Conservation (phyloP, 2,888 invertebrate genomes). For the Tuberolachnus salignus region DNA sequence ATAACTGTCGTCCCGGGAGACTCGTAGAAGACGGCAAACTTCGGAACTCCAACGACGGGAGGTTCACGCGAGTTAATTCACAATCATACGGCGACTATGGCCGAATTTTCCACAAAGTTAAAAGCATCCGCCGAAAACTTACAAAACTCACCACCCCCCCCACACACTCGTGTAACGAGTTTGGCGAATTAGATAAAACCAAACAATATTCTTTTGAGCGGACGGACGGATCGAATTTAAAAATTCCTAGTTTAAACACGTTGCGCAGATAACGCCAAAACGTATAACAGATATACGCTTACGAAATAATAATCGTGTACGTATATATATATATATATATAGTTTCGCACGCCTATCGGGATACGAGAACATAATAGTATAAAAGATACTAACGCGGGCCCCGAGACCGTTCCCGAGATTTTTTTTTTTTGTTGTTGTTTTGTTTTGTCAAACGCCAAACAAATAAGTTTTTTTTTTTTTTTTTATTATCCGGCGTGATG, state of each 20-base stretch:
- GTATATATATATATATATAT: not conserved
- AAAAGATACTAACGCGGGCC: too few species aligned
- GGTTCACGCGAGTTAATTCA: slow-evolving; percentile 37
- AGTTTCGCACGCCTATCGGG: too few species aligned
- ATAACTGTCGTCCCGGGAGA: slow-evolving; percentile 20
- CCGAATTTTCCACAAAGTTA: slow-evolving; percentile 30
- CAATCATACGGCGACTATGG: slow-evolving; percentile 7
- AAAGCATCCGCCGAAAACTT: slow-evolving; percentile 36
- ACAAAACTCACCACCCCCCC: too few species aligned
- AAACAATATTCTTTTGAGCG: slow-evolving; percentile 33
- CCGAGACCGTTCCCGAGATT: too few species aligned
- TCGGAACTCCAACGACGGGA: slow-evolving; percentile 17
- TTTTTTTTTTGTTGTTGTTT: too few species aligned
- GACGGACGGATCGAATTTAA: slow-evolving; percentile 6
- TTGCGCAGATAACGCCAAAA: too few species aligned
- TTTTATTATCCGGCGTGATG: too few species aligned
- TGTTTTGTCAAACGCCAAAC: too few species aligned
- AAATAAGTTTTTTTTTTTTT: too few species aligned
- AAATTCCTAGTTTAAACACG: slow-evolving; percentile 3
- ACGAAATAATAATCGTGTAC: not conserved
- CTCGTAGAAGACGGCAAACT: slow-evolving; percentile 16
- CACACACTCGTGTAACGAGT: slow-evolving; percentile 8
- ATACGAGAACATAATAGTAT: too few species aligned
- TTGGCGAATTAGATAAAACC: slow-evolving; percentile 31
- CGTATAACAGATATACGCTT: not conserved